Evolutionary conservation across 1,140 invertebrate genomes (phyloP).

Genomic region (Zaprionus inermis): DNA sequence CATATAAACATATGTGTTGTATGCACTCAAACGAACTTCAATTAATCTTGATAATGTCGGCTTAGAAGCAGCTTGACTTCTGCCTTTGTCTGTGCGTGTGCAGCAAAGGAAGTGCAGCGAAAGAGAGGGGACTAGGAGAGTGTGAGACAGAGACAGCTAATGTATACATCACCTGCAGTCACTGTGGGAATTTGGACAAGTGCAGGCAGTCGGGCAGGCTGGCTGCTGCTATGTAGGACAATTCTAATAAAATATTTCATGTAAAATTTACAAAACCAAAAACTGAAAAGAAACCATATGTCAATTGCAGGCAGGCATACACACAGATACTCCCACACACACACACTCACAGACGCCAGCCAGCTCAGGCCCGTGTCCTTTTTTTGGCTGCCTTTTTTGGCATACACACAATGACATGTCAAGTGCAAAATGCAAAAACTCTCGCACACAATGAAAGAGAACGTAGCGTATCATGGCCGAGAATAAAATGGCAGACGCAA

Average conservation of each 20-base stretch:
- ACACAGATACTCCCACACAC: slow-evolving; percentile 26
- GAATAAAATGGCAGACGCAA: not conserved
- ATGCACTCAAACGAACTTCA: slow-evolving; percentile 43
- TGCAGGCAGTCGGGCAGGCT: slow-evolving; percentile 17
- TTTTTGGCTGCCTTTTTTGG: slow-evolving; percentile 10
- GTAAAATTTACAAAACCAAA: slow-evolving; percentile 69
- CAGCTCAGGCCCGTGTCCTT: not conserved
- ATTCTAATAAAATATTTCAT: slow-evolving; percentile 80
- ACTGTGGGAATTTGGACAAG: slow-evolving; percentile 61
- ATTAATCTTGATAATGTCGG: slow-evolving; percentile 78
- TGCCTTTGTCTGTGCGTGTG: slow-evolving; percentile 12
- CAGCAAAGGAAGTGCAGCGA: not conserved
- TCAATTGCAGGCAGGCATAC: slow-evolving; percentile 72
- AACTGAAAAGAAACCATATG: slow-evolving; percentile 79
- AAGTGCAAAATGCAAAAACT: slow-evolving; percentile 80
- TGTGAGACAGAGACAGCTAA: not conserved
- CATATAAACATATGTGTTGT: not conserved
- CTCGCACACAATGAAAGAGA: slow-evolving; percentile 33
- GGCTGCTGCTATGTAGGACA: slow-evolving; percentile 38
- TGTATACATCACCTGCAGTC: slow-evolving; percentile 52
- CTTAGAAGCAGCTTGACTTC: slow-evolving; percentile 51
- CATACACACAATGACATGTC: slow-evolving; percentile 76
- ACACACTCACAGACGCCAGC: no score
- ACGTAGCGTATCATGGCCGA: slow-evolving; percentile 5
- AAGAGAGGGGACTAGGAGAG: not conserved